Percentiles rank a stretch among this genome's conserved stretches.
Evolutionary conservation across 1,140 invertebrate genomes (phyloP).

Genomic region (Drosophila nikananu): DNA sequence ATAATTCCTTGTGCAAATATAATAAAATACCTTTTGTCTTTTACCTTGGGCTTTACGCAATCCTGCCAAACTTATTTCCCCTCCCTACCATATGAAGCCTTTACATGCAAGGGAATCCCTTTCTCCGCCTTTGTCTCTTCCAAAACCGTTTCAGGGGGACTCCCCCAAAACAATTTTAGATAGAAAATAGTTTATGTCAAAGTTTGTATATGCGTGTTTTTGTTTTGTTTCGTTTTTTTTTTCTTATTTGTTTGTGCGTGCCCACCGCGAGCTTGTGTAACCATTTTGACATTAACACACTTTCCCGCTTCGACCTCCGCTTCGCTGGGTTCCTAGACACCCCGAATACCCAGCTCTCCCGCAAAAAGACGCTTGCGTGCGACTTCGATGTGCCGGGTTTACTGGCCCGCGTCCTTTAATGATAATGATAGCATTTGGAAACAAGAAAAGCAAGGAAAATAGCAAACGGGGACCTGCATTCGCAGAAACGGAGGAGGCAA

Average conservation of each 20-base stretch:
- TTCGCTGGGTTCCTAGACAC: background rate
- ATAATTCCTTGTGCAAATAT: background rate
- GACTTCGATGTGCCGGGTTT: conserved; percentile 7
- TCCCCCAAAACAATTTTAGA: background rate
- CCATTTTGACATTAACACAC: conserved; percentile 45
- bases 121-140: background rate
- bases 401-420: conserved; percentile 17
- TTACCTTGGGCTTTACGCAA: conserved; percentile 3
- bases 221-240: too few species aligned
- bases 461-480: conserved; percentile 5
- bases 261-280: conserved; percentile 27
- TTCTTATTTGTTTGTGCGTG: conserved; percentile 15
- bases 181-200: background rate
- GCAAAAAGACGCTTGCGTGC: conserved; percentile 26
- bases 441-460: background rate
- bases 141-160: background rate
- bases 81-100: background rate
- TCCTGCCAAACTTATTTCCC: background rate
- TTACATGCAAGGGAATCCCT: conserved; percentile 5
- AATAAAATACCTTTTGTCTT: background rate
- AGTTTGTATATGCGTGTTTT: conserved; percentile 8
- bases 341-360: background rate
- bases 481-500: conserved; percentile 12
- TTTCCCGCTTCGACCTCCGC: conserved; percentile 6
- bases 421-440: conserved; percentile 24